Conservation (phyloP, 2,797 vertebrate species). For the Oophaga sylvatica region DNA sequence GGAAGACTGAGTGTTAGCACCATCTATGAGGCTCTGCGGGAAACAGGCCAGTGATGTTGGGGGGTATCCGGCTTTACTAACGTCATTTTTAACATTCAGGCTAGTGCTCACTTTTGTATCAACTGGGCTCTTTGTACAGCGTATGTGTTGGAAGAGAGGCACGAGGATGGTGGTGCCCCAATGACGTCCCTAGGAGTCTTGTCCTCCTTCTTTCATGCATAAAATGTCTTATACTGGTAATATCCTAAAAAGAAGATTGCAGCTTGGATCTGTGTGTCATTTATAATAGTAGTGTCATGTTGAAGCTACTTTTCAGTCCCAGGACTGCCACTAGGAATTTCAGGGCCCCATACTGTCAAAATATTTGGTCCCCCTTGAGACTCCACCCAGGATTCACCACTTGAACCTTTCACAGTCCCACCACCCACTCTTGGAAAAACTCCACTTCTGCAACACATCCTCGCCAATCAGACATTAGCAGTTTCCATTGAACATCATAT, state of each 20-base stretch:
- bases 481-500: too few species aligned
- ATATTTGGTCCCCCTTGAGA: too few species aligned
- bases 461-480: too few species aligned
- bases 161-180: background rate
- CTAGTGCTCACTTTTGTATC: background rate
- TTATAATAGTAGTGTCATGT: too few species aligned
- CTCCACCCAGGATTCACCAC: too few species aligned
- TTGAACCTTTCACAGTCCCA: too few species aligned
- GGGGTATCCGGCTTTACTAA: background rate
- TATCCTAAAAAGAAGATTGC: background rate
- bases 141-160: background rate
- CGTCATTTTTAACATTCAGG: background rate
- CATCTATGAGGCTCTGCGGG: conserved; percentile 43
- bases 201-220: background rate
- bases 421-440: too few species aligned
- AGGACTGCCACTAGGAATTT: too few species aligned
- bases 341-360: too few species aligned
- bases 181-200: background rate
- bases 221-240: background rate
- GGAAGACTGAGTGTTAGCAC: conserved; percentile 48
- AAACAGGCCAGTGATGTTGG: conserved; percentile 22
- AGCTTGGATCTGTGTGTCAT: too few species aligned
- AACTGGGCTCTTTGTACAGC: background rate
- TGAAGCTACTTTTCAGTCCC: too few species aligned
- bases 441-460: too few species aligned